Evolutionary conservation across 1,140 invertebrate species (phyloP).

Genomic region (Triops longicaudatus): DNA sequence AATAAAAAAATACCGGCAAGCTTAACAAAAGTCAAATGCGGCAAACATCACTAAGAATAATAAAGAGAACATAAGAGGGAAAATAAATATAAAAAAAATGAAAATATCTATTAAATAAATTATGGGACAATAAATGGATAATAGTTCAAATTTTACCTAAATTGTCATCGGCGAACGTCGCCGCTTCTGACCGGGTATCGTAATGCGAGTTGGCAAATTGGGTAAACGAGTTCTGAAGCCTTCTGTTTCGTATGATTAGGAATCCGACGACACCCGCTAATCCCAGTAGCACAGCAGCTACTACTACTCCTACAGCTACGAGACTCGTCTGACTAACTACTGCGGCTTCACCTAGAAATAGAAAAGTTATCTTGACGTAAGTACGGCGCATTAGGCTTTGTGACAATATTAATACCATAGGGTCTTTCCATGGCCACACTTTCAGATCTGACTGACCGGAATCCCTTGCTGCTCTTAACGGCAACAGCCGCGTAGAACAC

Average conservation of each 20-base stretch:
- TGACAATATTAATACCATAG: constrained; percentile 37
- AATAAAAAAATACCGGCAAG: too few species aligned
- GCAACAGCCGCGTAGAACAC: constrained; percentile 51
- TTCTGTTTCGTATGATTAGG: constrained; percentile 58
- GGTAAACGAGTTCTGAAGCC: constrained; percentile 65
- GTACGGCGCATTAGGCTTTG: not conserved
- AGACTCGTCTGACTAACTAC: constrained; percentile 33
- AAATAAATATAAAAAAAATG: too few species aligned
- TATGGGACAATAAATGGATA: not conserved
- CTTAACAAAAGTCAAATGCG: too few species aligned
- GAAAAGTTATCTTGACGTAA: too few species aligned
- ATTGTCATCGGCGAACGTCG: constrained; percentile 65
- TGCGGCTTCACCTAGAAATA: constrained; percentile 19
- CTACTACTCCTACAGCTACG: constrained; percentile 41
- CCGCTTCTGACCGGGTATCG: constrained; percentile 70
- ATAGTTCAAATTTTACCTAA: constrained; percentile 46
- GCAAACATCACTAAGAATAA: too few species aligned
- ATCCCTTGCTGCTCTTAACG: constrained; percentile 52
- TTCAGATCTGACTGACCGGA: constrained; percentile 54
- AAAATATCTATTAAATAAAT: not conserved
- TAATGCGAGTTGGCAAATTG: constrained; percentile 79
- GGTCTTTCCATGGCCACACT: constrained; percentile 42
- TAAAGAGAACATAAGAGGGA: too few species aligned
- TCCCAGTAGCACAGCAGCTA: constrained; percentile 49
- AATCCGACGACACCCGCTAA: constrained; percentile 50